A percentile compares a stretch with the other conserved stretches of the same genome.
phyloP scores from a whole-genome alignment of 2,797 vertebrate genomes.

The Pagetopsis macropterus region DNA sequence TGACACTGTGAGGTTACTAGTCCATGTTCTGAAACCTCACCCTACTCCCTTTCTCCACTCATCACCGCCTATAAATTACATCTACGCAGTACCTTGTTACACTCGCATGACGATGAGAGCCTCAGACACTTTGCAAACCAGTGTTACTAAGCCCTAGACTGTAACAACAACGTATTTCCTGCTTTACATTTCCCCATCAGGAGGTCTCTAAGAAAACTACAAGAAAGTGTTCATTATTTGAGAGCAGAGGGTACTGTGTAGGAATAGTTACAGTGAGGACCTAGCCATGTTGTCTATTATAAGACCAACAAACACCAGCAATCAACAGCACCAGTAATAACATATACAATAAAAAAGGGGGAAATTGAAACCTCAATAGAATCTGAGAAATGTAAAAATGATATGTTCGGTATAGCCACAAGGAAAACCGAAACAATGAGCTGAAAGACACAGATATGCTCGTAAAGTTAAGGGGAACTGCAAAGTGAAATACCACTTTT shows the following conservation, averaged over 20 bases:
- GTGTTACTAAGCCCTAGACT: slow-evolving; percentile 20
- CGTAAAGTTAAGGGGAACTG: not conserved
- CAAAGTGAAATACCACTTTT: slow-evolving; percentile 2
- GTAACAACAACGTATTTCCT: slow-evolving; percentile 10
- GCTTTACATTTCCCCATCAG: not conserved
- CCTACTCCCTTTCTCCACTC: slow-evolving; percentile 50
- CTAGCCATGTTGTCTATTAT: no score
- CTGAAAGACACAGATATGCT: no score
- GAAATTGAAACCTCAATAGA: no score
- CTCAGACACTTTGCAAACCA: slow-evolving; percentile 27
- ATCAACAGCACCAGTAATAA: no score
- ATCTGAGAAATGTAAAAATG: no score
- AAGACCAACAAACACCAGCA: no score
- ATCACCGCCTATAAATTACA: slow-evolving; percentile 58
- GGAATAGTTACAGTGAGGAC: not conserved
- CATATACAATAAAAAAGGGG: no score
- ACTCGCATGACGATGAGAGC: slow-evolving; percentile 25
- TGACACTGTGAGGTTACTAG: slow-evolving; percentile 71
- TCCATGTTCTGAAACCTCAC: slow-evolving; percentile 75
- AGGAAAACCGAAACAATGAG: no score
- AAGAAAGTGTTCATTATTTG: not conserved
- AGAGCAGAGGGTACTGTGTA: not conserved
- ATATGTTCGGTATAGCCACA: no score
- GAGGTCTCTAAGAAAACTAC: not conserved
- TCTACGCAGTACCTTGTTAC: slow-evolving; percentile 48